Conservation (phyloP, 2,888 invertebrate species). For the Chrysina gloriosa region DNA sequence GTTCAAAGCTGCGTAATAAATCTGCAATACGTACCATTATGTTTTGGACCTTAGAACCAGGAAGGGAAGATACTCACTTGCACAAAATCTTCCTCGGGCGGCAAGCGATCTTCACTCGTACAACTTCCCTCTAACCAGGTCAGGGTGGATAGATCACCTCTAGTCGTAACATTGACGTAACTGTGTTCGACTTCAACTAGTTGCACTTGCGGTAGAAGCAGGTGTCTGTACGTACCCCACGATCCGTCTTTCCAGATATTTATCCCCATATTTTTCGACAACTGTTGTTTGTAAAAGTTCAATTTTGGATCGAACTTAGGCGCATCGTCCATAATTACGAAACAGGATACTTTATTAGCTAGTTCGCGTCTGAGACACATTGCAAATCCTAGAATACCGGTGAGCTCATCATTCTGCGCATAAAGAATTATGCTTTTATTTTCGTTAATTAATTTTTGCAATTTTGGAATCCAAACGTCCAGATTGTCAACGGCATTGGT, state of each 20-base stretch:
- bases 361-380: conserved; percentile 87
- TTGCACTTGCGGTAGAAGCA: conserved; percentile 70
- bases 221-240: conserved; percentile 83
- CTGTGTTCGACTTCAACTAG: conserved; percentile 73
- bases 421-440: conserved; percentile 68
- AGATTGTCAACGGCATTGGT: neutral
- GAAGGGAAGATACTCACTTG: neutral
- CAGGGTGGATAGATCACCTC: conserved; percentile 89
- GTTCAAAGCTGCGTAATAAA: conserved; percentile 84
- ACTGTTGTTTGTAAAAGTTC: conserved; percentile 68
- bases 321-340: conserved; percentile 23
- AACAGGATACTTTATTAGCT: conserved; percentile 67
- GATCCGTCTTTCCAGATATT: conserved; percentile 77
- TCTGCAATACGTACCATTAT: neutral
- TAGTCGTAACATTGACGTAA: conserved; percentile 79
- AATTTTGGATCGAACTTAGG: conserved; percentile 28
- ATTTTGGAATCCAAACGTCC: conserved; percentile 13
- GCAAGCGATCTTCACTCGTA: conserved; percentile 21
- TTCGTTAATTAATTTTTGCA: conserved; percentile 49
- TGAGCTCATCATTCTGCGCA: conserved; percentile 74
- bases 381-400: conserved; percentile 89
- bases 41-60: neutral
- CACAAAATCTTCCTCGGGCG: neutral
- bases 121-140: conserved; percentile 80
- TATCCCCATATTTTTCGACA: conserved; percentile 78